Base-by-base conservation (phyloP, 1,140 invertebrate genomes). In the Dendrolimus punctatus region DNA sequence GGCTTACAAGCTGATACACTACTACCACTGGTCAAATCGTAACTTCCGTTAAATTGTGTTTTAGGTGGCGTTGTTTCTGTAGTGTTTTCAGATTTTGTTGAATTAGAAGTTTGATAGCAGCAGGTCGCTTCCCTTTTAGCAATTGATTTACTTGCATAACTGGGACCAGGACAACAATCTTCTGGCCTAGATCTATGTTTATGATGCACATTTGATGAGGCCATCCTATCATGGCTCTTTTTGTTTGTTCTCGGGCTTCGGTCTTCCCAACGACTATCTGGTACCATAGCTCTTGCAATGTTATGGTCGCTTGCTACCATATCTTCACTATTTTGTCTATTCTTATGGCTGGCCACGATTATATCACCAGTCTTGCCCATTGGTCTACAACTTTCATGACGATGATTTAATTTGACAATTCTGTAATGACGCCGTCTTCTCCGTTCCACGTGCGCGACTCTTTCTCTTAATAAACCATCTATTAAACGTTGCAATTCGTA, bases 361-460 rank as follows among this genome's bases (percentile, higher is more conserved):
- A 86, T 80, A 62, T 84, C 80, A 5, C 83, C 80, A 10, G 80
- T 86, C 63, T 86, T 86, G 38, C 83, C 83, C 7, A 86, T 57
- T 2, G 79, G 55, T 52, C 78, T 63, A 51, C 73, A 80, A 51
- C 68, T 81, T 60, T 82, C 78, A 40, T 83, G 74, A 6, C 78
- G 69, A 59, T 86, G 76, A 49, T 85, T 85, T 23, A 85, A 57
- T 61, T 86, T 86, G 2, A 86, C 78, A 44, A 84, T 78, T 54
- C 83, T 68, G 50, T 86, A 86, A 51, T 86, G 83, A 2, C 80
- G 75, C 4, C 81, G 68, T 51, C 70, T 68, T 55, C 79, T 68
- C 6, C 81, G 65, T 53, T 86, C 83, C 1, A 84, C 75, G 46
- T 85, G 83, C 5, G 81, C 78, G 3, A 85, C 75, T 40, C 81